Conservation (phyloP, 2,797 vertebrate genomes). For the Sorex maritimensis region DNA sequence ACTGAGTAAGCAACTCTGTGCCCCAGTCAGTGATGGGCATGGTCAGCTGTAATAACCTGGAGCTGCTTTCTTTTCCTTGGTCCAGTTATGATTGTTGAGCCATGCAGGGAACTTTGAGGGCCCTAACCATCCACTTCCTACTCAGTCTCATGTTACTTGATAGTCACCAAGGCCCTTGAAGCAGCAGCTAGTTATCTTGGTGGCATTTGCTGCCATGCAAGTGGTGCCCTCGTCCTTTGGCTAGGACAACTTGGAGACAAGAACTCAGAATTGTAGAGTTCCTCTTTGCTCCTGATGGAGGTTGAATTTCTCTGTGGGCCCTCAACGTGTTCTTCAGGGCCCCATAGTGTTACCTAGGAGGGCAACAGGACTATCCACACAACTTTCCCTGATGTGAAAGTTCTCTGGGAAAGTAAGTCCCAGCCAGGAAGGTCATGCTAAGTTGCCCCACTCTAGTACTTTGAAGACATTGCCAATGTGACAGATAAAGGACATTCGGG, state of each 20-base stretch:
- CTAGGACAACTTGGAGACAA: too few relatives aligned
- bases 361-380: slow-evolving; percentile 74
- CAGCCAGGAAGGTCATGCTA: slow-evolving; percentile 89
- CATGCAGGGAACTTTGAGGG: not conserved
- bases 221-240: too few relatives aligned
- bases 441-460: slow-evolving; percentile 89
- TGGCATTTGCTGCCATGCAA: not conserved
- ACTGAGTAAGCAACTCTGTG: not conserved
- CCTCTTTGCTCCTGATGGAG: too few relatives aligned
- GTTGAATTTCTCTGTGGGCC: not conserved
- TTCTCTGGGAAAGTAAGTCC: slow-evolving; percentile 87
- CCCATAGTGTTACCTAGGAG: slow-evolving; percentile 74
- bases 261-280: too few relatives aligned
- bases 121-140: not conserved
- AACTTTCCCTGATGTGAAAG: slow-evolving; percentile 84
- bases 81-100: not conserved
- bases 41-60: not conserved
- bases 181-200: not conserved
- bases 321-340: slow-evolving; percentile 69
- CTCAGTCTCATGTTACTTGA: not conserved
- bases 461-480: slow-evolving; percentile 88
- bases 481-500: slow-evolving; percentile 88
- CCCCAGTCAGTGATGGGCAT: too few relatives aligned
- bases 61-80: not conserved
- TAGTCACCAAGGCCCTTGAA: not conserved